Evolutionary conservation across 2,888 invertebrate species (phyloP).

Genomic region (Rhimphoctona megacephalus): DNA sequence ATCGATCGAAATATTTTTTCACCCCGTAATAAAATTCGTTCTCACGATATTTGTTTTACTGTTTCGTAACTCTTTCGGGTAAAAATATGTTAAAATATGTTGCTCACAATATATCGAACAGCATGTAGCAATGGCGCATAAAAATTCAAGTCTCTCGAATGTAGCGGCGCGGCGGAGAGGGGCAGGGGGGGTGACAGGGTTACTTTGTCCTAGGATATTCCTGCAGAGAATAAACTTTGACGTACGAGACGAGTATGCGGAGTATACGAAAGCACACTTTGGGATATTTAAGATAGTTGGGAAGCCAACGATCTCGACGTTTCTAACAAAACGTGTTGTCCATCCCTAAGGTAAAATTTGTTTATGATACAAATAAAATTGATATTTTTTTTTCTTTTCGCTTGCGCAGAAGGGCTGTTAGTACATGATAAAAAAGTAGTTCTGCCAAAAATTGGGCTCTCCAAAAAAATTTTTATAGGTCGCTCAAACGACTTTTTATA

Average conservation of each 20-base stretch:
- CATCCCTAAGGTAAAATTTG: no score
- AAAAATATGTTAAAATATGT: neutral
- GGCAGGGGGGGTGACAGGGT: neutral
- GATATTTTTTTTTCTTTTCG: no score
- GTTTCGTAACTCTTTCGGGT: neutral
- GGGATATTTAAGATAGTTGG: constrained; percentile 42
- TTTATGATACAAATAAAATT: no score
- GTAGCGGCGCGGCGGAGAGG: no score
- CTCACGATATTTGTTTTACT: neutral
- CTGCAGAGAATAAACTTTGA: constrained; percentile 46
- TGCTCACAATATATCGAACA: neutral
- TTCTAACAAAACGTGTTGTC: no score
- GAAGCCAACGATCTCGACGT: constrained; percentile 19
- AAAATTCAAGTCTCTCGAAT: neutral
- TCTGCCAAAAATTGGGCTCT: no score
- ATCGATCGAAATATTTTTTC: neutral
- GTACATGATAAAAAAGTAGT: no score
- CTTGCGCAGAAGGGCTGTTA: no score
- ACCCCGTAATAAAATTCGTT: neutral
- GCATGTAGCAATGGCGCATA: neutral
- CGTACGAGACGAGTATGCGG: constrained; percentile 34
- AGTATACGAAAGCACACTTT: constrained; percentile 1
- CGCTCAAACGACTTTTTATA: no score
- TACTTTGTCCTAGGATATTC: constrained; percentile 34
- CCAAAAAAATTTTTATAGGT: no score